Percentiles rank a stretch among this genome's conserved stretches.
Conservation (phyloP, 2,113 vertebrate species). For the Equus przewalskii region DNA sequence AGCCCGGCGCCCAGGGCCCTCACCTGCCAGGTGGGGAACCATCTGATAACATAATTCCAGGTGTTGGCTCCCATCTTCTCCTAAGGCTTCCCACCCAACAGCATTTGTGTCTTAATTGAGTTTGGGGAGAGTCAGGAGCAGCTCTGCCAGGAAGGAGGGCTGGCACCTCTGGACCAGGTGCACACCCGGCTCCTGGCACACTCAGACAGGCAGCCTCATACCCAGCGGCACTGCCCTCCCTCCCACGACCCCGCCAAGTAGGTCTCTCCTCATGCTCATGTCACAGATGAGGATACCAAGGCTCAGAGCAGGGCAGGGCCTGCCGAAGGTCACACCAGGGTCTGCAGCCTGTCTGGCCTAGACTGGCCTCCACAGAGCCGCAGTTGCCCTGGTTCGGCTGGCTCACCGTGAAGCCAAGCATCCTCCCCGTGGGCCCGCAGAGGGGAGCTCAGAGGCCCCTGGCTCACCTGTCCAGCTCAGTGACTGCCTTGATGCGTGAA, state of each 20-base stretch:
- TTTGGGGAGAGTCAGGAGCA: background rate
- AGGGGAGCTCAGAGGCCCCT: background rate
- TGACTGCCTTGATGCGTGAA: accelerated
- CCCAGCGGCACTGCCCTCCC: background rate
- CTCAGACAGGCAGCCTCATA: background rate
- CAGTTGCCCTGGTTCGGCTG: background rate
- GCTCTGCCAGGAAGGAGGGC: background rate
- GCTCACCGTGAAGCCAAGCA: background rate
- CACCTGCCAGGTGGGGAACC: slow-evolving; percentile 3
- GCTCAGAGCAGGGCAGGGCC: background rate
- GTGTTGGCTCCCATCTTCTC: slow-evolving; percentile 25
- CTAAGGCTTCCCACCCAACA: background rate
- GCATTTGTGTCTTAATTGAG: slow-evolving; percentile 24
- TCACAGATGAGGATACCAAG: background rate
- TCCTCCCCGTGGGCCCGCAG: background rate
- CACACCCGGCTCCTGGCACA: background rate
- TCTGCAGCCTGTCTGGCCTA: background rate
- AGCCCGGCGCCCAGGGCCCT: background rate
- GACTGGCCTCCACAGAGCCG: background rate
- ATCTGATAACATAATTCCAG: slow-evolving; percentile 59
- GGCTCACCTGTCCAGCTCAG: background rate
- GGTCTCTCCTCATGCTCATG: accelerated
- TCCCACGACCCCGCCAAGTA: background rate
- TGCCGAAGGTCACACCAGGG: background rate
- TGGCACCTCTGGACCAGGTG: background rate